A percentile compares a stretch with the other conserved stretches of the same genome.
Conservation (phyloP, 1,140 invertebrate genomes). For the Hesperophylax magnus region DNA sequence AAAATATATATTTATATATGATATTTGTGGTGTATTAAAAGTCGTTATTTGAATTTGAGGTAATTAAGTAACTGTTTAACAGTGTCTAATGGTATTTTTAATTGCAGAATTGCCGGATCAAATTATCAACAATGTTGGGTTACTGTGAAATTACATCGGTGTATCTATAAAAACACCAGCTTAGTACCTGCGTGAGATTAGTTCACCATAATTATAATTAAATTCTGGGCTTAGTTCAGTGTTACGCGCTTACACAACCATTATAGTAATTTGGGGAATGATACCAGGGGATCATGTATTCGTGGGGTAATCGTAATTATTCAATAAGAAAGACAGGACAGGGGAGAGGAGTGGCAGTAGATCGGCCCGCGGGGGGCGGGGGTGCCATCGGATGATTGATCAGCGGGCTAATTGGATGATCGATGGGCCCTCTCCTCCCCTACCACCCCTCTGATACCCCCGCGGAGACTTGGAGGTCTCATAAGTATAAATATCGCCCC, state of each 20-base stretch:
- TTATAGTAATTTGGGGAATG: constrained; percentile 37
- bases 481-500: constrained; percentile 10
- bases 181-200: too few relatives aligned
- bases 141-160: too few relatives aligned
- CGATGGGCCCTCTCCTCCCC: constrained; percentile 64
- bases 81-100: too few relatives aligned
- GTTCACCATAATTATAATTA: background rate
- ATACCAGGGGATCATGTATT: constrained; percentile 45
- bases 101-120: too few relatives aligned
- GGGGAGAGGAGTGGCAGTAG: constrained; percentile 22
- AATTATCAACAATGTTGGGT: too few relatives aligned
- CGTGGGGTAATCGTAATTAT: constrained; percentile 50
- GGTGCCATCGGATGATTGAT: constrained; percentile 74
- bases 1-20: too few relatives aligned
- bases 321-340: constrained; percentile 55
- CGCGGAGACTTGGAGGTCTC: constrained; percentile 16
- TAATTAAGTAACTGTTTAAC: too few relatives aligned
- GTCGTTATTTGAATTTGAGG: too few relatives aligned
- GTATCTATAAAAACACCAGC: too few relatives aligned
- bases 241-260: constrained; percentile 31
- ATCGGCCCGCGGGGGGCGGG: constrained; percentile 58
- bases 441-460: background rate
- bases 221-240: constrained; percentile 7
- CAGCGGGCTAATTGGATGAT: constrained; percentile 75
- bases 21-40: too few relatives aligned